Evolutionary conservation across 2,888 invertebrate genomes (phyloP).

Genomic region (Strigamia transsilvanica): DNA sequence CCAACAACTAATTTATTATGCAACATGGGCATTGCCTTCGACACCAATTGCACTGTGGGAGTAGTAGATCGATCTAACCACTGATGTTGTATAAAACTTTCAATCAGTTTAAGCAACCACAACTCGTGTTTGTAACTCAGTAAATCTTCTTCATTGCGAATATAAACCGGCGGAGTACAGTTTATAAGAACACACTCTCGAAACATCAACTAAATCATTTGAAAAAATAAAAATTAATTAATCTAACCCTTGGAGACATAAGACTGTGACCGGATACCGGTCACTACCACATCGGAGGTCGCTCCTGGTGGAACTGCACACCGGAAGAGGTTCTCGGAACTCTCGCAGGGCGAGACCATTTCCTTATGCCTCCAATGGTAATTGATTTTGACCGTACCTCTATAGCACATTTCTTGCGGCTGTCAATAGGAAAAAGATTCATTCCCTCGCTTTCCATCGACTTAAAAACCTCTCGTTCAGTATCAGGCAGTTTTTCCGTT

Average conservation of each 20-base stretch:
- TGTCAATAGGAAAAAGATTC: background rate
- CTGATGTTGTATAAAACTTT: background rate
- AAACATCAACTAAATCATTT: background rate
- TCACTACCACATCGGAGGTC: too few relatives aligned
- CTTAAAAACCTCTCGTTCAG: background rate
- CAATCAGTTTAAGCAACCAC: background rate
- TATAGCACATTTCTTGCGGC: background rate
- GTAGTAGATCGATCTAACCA: background rate
- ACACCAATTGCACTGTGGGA: background rate
- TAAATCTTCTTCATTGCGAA: background rate
- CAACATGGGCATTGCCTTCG: background rate
- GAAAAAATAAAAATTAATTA: background rate
- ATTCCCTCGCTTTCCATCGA: background rate
- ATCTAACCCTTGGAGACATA: too few relatives aligned
- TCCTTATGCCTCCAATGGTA: too few relatives aligned
- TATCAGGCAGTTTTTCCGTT: conserved; percentile 1
- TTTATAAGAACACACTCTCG: background rate
- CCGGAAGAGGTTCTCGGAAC: too few relatives aligned
- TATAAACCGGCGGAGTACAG: background rate
- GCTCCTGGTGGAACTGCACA: too few relatives aligned
- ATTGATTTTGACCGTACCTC: background rate
- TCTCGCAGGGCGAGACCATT: too few relatives aligned
- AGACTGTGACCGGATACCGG: too few relatives aligned
- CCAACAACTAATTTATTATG: background rate
- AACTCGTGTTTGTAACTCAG: background rate